phyloP scores from a whole-genome alignment of 1,140 invertebrate species.

The Caenorhabditis inopinata region DNA sequence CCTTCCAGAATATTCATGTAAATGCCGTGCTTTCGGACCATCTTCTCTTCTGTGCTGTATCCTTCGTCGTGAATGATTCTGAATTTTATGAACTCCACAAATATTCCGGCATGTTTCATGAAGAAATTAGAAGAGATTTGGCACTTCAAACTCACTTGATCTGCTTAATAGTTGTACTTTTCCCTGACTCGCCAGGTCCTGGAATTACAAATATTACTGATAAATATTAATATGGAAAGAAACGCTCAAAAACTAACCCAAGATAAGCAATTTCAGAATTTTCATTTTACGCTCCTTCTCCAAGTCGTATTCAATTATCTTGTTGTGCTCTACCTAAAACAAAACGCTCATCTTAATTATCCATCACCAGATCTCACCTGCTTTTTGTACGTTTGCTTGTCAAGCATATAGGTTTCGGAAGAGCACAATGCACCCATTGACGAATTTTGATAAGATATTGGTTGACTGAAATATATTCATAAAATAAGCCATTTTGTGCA shows the following conservation, averaged over 20 bases:
- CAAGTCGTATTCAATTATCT: not conserved
- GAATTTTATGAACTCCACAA: slow-evolving; percentile 48
- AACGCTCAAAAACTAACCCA: not conserved
- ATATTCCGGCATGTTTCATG: no score
- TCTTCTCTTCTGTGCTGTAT: slow-evolving; percentile 86
- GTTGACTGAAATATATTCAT: not conserved
- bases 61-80: slow-evolving; percentile 90
- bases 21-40: slow-evolving; percentile 85
- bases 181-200: slow-evolving; percentile 63
- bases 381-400: slow-evolving; percentile 1
- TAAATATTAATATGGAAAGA: no score
- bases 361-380: not conserved
- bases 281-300: slow-evolving; percentile 2
- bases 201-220: slow-evolving; percentile 37
- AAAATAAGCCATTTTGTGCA: not conserved
- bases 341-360: not conserved
- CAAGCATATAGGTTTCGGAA: slow-evolving; percentile 18
- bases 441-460: no score
- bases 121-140: no score
- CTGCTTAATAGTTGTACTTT: slow-evolving; percentile 61
- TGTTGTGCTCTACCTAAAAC: slow-evolving; percentile 1
- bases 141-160: slow-evolving; percentile 59
- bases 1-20: slow-evolving; percentile 86
- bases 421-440: slow-evolving; percentile 10
- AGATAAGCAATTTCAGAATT: not conserved